These are phyloP conservation scores for Patella depressa DNA, from an alignment of 2,888 invertebrate genomes.

Conservation along the genomic window DNA sequence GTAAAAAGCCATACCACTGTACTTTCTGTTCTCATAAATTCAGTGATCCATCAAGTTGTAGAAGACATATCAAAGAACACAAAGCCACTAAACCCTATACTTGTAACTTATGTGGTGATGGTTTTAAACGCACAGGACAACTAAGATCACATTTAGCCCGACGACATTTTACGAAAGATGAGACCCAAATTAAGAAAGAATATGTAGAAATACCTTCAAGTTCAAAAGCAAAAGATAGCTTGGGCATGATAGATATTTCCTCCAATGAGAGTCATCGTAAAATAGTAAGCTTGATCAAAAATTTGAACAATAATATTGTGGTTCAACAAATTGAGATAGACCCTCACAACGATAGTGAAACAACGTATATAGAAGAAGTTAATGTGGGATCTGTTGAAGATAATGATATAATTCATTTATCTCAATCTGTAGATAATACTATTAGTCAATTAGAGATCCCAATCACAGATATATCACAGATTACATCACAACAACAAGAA, in stretches of 20 bases:
- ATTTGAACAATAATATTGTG: slow-evolving; percentile 35
- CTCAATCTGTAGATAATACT: not conserved
- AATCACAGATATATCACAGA: slow-evolving; percentile 16
- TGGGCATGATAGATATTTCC: slow-evolving; percentile 17
- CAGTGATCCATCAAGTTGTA: slow-evolving; percentile 65
- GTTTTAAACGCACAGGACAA: slow-evolving; percentile 62
- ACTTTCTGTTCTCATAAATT: slow-evolving; percentile 61
- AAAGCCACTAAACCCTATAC: slow-evolving; percentile 57
- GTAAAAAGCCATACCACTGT: slow-evolving; percentile 65
- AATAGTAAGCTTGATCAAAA: slow-evolving; percentile 52
- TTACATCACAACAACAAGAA: slow-evolving; percentile 11
- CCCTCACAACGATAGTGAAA: not conserved
- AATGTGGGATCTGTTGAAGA: slow-evolving; percentile 3
- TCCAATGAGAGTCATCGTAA: slow-evolving; percentile 43
- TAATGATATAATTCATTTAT: not conserved
- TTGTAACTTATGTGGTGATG: slow-evolving; percentile 62
- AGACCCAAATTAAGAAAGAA: slow-evolving; percentile 31
- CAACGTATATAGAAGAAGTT: not conserved
- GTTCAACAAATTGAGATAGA: slow-evolving; percentile 32
- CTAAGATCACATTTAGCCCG: slow-evolving; percentile 57
- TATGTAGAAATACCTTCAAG: slow-evolving; percentile 33
- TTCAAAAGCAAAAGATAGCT: slow-evolving; percentile 5
- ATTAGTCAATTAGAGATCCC: slow-evolving; percentile 25
- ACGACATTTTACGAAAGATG: slow-evolving; percentile 41
- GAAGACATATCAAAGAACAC: slow-evolving; percentile 65